phyloP scores from a whole-genome alignment of 2,888 invertebrate genomes.

The Carterocephalus palaemon region DNA sequence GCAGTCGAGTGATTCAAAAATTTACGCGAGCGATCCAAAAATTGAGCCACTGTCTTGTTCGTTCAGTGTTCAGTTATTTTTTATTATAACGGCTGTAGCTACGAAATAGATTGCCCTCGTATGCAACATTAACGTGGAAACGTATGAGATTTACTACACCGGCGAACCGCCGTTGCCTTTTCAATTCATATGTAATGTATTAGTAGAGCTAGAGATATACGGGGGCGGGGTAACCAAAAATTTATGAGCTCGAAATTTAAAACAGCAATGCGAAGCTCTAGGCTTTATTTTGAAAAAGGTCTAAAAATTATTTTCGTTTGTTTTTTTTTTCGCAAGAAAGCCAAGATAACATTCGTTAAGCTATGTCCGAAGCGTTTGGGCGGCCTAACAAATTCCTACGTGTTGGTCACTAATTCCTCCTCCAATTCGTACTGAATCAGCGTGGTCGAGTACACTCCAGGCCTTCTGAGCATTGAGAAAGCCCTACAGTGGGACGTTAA shows the following conservation, averaged over 20 bases:
- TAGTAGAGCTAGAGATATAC: slow-evolving; percentile 6
- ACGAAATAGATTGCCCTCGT: slow-evolving; percentile 13
- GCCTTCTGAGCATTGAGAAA: too few relatives aligned
- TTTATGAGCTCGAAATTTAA: slow-evolving; percentile 17
- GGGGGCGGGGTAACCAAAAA: slow-evolving; percentile 9
- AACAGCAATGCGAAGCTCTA: slow-evolving; percentile 7
- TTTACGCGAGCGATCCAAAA: too few relatives aligned
- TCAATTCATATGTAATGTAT: slow-evolving; percentile 14
- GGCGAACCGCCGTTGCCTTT: slow-evolving; percentile 14
- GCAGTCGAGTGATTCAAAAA: too few relatives aligned
- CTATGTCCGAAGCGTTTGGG: too few relatives aligned
- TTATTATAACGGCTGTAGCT: slow-evolving; percentile 21
- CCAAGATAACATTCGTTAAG: too few relatives aligned
- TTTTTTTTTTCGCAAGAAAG: too few relatives aligned
- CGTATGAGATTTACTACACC: slow-evolving; percentile 21
- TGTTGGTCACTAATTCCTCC: too few relatives aligned
- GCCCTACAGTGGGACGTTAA: too few relatives aligned
- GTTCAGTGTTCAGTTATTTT: slow-evolving; percentile 19
- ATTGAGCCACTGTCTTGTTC: slow-evolving; percentile 26
- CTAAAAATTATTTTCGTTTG: too few relatives aligned
- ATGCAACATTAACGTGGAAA: slow-evolving; percentile 25
- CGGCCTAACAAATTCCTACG: too few relatives aligned
- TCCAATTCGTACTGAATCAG: too few relatives aligned
- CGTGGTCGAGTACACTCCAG: too few relatives aligned
- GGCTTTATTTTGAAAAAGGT: not conserved